A percentile compares a stretch with the other conserved stretches of the same genome.
These are phyloP conservation scores for Fukomys damarensis DNA, from an alignment of 2,113 vertebrate species.

Conservation along the genomic window DNA sequence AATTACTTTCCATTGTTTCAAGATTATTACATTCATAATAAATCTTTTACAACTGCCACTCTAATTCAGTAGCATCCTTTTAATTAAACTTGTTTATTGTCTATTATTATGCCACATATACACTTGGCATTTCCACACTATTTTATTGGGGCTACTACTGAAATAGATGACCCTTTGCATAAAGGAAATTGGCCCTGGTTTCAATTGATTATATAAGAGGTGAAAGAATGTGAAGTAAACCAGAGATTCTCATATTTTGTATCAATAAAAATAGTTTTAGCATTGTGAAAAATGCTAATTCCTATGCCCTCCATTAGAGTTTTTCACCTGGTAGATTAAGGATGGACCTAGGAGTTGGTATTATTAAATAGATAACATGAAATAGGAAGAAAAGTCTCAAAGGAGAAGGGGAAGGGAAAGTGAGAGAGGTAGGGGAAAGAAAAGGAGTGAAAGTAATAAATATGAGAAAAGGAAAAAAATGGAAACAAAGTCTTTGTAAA, in stretches of 20 bases:
- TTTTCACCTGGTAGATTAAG: neutral
- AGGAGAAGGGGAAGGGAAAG: too few species aligned
- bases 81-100: conserved; percentile 54
- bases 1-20: conserved; percentile 54
- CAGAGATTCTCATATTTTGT: neutral
- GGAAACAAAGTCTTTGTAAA: too few species aligned
- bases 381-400: too few species aligned
- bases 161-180: conserved; percentile 34
- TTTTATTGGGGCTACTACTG: neutral
- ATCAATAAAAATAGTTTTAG: neutral
- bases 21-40: conserved; percentile 52
- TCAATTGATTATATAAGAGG: neutral
- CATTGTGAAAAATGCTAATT: neutral
- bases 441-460: too few species aligned
- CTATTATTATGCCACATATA: neutral
- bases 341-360: neutral
- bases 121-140: conserved; percentile 35
- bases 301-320: neutral
- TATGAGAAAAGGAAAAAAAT: too few species aligned
- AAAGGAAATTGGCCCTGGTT: conserved; percentile 54
- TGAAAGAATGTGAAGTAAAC: conserved; percentile 1
- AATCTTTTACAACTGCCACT: neutral
- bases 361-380: neutral
- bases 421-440: too few species aligned
- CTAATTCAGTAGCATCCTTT: conserved; percentile 45